Evolutionary conservation across 2,888 invertebrate genomes (phyloP).

Genomic region (Doris montereyensis): DNA sequence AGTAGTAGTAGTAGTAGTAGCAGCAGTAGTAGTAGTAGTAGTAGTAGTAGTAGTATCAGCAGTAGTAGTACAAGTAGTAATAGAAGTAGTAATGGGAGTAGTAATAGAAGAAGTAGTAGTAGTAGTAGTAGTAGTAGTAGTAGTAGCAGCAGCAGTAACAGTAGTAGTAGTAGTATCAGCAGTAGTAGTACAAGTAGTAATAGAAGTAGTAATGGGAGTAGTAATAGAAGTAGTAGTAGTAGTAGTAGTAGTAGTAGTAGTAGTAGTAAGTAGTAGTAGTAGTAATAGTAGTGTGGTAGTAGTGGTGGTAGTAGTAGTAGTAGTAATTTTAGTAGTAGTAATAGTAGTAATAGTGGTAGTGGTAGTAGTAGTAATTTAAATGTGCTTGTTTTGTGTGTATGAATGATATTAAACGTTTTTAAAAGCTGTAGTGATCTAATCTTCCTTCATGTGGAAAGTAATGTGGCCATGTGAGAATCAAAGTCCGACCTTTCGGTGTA

Average conservation of each 20-base stretch:
- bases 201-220: slow-evolving; percentile 9
- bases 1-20: slow-evolving; percentile 20
- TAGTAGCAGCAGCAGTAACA: neutral
- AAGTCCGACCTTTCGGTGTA: too few relatives aligned
- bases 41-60: slow-evolving; percentile 8
- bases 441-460: too few relatives aligned
- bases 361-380: slow-evolving; percentile 1
- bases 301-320: neutral
- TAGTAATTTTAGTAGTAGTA: slow-evolving; percentile 8
- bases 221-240: slow-evolving; percentile 14
- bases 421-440: too few relatives aligned
- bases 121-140: slow-evolving; percentile 20
- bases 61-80: neutral
- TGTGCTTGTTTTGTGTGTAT: too few relatives aligned
- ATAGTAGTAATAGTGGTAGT: slow-evolving; percentile 6
- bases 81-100: slow-evolving; percentile 1
- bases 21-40: slow-evolving; percentile 5
- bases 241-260: slow-evolving; percentile 20
- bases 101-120: slow-evolving; percentile 11
- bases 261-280: slow-evolving; percentile 7
- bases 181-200: slow-evolving; percentile 6
- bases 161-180: slow-evolving; percentile 4
- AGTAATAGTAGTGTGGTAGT: neutral
- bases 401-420: too few relatives aligned
- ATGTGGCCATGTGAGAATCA: too few relatives aligned